Evolutionary conservation across 1,140 invertebrate species (phyloP), one percentile per base, ranked within the genome.

Genomic region (Neelides sp.): DNA sequence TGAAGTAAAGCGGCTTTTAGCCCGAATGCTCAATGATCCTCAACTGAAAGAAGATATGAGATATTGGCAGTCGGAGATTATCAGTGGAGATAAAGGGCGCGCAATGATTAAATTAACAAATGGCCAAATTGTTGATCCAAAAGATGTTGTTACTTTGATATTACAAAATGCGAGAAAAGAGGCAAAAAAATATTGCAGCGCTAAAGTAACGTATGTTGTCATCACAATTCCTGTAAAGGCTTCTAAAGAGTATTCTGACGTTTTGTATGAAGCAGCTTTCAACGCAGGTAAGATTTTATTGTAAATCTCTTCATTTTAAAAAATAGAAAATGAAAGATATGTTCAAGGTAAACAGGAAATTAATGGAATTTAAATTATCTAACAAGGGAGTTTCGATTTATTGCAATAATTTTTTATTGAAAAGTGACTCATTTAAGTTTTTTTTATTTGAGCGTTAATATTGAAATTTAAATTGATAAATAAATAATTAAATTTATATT

Each of bases 141-240:
- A 75, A 63, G 68, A 73, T 60, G 68, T 75, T 23, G 71, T 69
- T 13, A 68, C 72, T 1, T 72, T 72, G 68, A 65, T 72, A 35
- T 57, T 73, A 4, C 58, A 52, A 3, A 69, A 71, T 49, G 68
- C 72, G 72, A 72, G 71, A 58, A 13, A 46, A 37, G 22, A 28
- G 5, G 59, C 59, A 20, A 51, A 59, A 36, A 32, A 53, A 2
- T 48, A 47, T 43, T 30, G 75, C 4, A 69, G 71, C 36, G 62
- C 64, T 45, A 15, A n/a, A 15, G 56, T 98, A 2, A 93, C 85
- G 12, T 89, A 97, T 65, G 93, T 93, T 55, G 93, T 98, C n/a
- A 89, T 97, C 13, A 97, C 94, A 2, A 93, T 97, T 1, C 94
- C 94, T 7, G 93, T 93, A 49, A 97, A 97, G 67, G 97, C 97